These are phyloP conservation scores for Cossypha caffra DNA, from an alignment of 2,797 vertebrate species.

Conservation along the genomic window DNA sequence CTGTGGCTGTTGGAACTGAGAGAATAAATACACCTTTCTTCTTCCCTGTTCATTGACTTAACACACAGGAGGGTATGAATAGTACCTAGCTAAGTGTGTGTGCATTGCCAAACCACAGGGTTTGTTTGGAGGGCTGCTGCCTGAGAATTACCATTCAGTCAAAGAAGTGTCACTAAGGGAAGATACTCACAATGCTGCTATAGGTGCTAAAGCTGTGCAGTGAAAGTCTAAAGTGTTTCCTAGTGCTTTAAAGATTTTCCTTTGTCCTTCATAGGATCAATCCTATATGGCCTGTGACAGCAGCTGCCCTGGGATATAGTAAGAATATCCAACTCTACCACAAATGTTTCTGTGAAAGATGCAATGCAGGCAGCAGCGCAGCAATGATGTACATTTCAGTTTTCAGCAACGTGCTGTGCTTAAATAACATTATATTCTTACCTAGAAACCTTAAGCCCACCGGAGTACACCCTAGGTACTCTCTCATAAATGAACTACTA, in stretches of 20 bases:
- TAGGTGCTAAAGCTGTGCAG: background rate
- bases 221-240: background rate
- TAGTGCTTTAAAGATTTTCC: background rate
- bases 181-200: background rate
- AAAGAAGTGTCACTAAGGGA: background rate
- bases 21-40: slow-evolving; percentile 38
- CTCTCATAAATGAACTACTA: background rate
- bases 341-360: background rate
- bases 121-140: background rate
- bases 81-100: background rate
- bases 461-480: background rate
- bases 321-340: background rate
- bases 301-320: background rate
- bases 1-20: background rate
- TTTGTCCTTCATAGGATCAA: background rate
- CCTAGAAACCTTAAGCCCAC: background rate
- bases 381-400: background rate
- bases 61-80: background rate
- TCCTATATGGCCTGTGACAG: background rate
- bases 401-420: background rate
- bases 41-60: background rate
- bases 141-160: background rate
- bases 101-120: background rate
- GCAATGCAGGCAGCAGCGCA: background rate
- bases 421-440: background rate